phyloP scores from a whole-genome alignment of 2,888 invertebrate species.

The Craniophora ligustri region DNA sequence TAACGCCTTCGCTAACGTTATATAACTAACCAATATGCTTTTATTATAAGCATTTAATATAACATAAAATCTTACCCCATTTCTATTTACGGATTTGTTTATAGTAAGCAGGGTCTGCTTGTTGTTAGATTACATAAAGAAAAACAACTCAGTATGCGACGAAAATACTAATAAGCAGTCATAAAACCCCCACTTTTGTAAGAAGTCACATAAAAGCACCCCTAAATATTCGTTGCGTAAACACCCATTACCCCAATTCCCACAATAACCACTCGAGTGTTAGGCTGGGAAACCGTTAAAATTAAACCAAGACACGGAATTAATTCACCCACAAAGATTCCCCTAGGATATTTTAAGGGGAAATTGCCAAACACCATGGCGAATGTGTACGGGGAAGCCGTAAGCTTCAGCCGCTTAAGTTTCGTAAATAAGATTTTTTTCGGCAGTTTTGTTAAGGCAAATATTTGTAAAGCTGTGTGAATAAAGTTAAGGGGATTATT shows the following conservation, averaged over 20 bases:
- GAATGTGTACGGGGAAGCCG: conserved; percentile 44
- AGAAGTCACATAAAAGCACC: conserved; percentile 10
- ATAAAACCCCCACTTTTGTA: conserved; percentile 7
- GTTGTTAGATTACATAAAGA: background rate
- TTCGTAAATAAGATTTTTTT: conserved; percentile 41
- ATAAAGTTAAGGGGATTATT: conserved; percentile 31
- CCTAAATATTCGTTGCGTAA: conserved; percentile 16
- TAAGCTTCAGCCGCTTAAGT: conserved; percentile 35
- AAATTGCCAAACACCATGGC: conserved; percentile 53
- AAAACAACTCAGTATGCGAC: conserved; percentile 2
- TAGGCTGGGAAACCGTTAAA: conserved; percentile 46
- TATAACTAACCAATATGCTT: too few species aligned
- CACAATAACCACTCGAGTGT: conserved; percentile 22
- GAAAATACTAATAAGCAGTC: conserved; percentile 1
- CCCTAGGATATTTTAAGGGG: conserved; percentile 42
- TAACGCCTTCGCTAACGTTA: too few species aligned
- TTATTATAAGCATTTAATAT: background rate
- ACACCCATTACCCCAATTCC: conserved; percentile 18
- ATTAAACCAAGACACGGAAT: conserved; percentile 55
- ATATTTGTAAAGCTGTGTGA: conserved; percentile 33
- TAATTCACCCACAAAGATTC: conserved; percentile 50
- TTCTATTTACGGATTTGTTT: background rate
- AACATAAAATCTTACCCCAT: background rate
- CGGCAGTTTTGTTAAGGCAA: conserved; percentile 22
- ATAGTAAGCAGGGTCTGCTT: background rate